Base-by-base conservation (phyloP, 35 echinoderm and acorn worm genomes). In the Stichopus chloronotus region DNA sequence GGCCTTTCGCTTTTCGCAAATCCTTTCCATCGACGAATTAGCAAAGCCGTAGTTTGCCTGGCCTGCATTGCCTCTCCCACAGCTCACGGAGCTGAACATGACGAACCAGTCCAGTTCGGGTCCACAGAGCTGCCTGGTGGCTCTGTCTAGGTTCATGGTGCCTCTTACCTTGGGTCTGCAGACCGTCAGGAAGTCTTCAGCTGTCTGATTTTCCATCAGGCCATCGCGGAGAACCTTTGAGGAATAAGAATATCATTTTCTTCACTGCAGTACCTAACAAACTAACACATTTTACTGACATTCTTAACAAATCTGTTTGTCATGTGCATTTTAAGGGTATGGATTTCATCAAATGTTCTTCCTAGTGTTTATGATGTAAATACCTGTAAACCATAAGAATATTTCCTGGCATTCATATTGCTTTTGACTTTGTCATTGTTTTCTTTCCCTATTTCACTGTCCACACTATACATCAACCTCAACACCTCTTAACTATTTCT, bases 21-120 rank as follows among this genome's bases (percentile, higher is more conserved):
- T 87, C 61, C 96, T 91, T 57, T 97, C 94, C 94, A 97, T 97
- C 21, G 94, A 91, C 10, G 96, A 97, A 83, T 97, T 97, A 9
- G 96, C 96, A 78, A 92, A 95, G 4, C 94, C 96, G 83, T 95
- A 95, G 85, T 97, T 97, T 25, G 94, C 84, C 81, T 97, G 96
- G 22, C 94, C 94, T 25, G 96, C 88, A 84, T 97, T 95, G 6
- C 96, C 96, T 58, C 96, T 94, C 5, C 96, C 96, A 94, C 96
- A 91, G 84, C 91, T 95, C 52, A 97, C 92, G 16, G 96, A 97
- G 20, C 94, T 95, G 74, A 97, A 97, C 86, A 97, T 94, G 53
- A 97, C 94, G 92, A 97, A 97, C 96, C 96, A 97, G 22, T 97
- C 93, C 72, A 97, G 80, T 23, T 93, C 90, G 20, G 79, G 80